phyloP scores from a whole-genome alignment of 1,140 invertebrate species.

The Platyscapa corneri region DNA sequence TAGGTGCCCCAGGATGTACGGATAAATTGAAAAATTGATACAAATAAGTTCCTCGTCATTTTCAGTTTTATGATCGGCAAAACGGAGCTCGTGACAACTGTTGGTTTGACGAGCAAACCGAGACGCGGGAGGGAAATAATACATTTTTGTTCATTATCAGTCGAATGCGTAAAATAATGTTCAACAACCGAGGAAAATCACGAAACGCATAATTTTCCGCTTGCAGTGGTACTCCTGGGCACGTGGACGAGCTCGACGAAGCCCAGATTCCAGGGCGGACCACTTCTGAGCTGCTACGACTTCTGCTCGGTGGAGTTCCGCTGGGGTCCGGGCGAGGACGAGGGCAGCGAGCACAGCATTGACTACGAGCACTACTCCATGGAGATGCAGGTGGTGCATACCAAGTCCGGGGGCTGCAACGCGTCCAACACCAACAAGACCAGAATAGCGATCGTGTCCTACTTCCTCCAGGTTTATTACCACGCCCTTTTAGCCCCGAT shows the following conservation, averaged over 20 bases:
- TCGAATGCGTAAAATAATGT: too few species aligned
- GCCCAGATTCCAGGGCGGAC: slow-evolving; percentile 74
- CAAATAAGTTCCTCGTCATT: too few species aligned
- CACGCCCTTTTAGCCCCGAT: too few species aligned
- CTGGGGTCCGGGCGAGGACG: slow-evolving; percentile 76
- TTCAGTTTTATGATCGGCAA: too few species aligned
- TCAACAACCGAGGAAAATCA: too few species aligned
- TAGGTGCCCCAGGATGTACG: too few species aligned
- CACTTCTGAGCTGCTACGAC: slow-evolving; percentile 71
- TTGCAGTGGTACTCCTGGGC: slow-evolving; percentile 57
- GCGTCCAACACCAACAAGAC: slow-evolving; percentile 44
- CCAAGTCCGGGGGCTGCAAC: slow-evolving; percentile 57
- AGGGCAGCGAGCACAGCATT: slow-evolving; percentile 77
- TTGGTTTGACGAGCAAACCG: too few species aligned
- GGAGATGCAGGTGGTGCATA: slow-evolving; percentile 75
- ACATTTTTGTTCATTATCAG: too few species aligned
- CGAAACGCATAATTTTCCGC: too few species aligned
- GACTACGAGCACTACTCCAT: slow-evolving; percentile 74
- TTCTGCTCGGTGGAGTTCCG: slow-evolving; percentile 75
- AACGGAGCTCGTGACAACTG: too few species aligned
- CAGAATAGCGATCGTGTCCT: slow-evolving; percentile 68
- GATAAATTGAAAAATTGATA: too few species aligned
- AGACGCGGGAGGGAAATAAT: too few species aligned
- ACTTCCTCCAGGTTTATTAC: slow-evolving; percentile 71
- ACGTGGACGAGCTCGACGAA: slow-evolving; percentile 53